Evolutionary conservation across 2,888 invertebrate genomes (phyloP).

Genomic region (Ernsta delagoae): DNA sequence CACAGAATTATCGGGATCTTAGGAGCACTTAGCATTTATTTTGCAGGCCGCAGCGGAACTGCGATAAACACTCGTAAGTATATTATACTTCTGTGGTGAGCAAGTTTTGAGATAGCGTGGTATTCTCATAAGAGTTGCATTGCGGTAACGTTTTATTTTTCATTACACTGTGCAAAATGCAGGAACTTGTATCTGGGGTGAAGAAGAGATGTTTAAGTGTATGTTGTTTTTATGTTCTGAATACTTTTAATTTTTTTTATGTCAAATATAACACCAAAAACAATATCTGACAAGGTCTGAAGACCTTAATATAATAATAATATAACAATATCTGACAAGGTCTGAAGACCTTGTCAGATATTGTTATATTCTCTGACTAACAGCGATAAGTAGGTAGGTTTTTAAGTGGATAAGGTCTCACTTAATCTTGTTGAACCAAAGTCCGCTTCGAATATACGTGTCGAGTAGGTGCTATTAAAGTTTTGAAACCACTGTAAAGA

Average conservation of each 20-base stretch:
- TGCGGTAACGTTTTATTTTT: conserved; percentile 8
- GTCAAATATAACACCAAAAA: no score
- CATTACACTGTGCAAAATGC: background rate
- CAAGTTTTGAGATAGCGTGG: conserved; percentile 21
- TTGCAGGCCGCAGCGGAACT: conserved; percentile 22
- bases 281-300: no score
- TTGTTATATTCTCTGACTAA: no score
- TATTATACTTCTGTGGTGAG: conserved; percentile 33
- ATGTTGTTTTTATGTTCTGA: no score
- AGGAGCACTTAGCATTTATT: conserved; percentile 40
- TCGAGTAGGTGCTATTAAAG: background rate
- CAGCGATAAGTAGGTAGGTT: no score
- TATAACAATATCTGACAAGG: no score
- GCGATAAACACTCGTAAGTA: conserved; percentile 33
- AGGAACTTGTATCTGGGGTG: background rate
- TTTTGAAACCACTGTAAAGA: background rate
- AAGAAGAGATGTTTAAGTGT: background rate
- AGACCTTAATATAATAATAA: no score
- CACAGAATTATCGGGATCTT: conserved; percentile 40
- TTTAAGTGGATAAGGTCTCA: no score
- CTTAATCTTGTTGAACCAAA: no score
- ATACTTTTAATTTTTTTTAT: no score
- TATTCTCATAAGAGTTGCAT: conserved; percentile 14
- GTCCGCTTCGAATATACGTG: no score
- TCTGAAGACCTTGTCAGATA: no score